These are phyloP conservation scores for Amphimedon queenslandica DNA, from an alignment of 37 sponge, comb jelly and placozoan species.

Conservation along the genomic window DNA sequence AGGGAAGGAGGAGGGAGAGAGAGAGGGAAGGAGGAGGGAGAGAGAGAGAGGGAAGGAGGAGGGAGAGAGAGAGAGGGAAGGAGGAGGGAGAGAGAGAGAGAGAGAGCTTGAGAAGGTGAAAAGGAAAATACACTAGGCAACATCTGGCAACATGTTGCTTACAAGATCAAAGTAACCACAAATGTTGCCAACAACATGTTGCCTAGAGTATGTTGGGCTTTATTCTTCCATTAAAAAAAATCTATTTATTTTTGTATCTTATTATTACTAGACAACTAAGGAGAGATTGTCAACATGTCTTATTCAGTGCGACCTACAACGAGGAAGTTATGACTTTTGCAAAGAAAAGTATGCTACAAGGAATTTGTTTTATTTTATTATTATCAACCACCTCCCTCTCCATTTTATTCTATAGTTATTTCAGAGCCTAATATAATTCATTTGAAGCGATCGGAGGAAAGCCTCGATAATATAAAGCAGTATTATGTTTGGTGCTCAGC, in stretches of 20 bases:
- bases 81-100: not conserved
- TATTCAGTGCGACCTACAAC: constrained; percentile 92
- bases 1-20: not conserved
- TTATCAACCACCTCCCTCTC: not conserved
- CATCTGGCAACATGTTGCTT: no score
- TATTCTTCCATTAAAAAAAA: no score
- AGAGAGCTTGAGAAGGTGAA: not conserved
- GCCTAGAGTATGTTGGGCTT: no score
- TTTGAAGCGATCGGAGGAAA: constrained; percentile 80
- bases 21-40: not conserved
- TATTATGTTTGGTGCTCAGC: constrained; percentile 77
- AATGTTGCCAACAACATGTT: no score
- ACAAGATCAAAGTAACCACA: no score
- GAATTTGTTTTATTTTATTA: no score
- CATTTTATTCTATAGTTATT: constrained; percentile 31
- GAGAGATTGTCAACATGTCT: constrained; percentile 57
- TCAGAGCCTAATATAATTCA: constrained; percentile 63
- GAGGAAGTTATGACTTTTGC: constrained; percentile 94
- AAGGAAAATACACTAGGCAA: no score
- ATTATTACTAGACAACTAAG: constrained; percentile 42
- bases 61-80: not conserved
- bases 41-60: constrained; percentile 7
- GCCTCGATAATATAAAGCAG: constrained; percentile 84
- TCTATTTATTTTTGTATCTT: no score
- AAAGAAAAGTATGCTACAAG: not conserved